Evolutionary conservation across 2,888 invertebrate genomes (phyloP).

Genomic region (Trissolcus japonicus): DNA sequence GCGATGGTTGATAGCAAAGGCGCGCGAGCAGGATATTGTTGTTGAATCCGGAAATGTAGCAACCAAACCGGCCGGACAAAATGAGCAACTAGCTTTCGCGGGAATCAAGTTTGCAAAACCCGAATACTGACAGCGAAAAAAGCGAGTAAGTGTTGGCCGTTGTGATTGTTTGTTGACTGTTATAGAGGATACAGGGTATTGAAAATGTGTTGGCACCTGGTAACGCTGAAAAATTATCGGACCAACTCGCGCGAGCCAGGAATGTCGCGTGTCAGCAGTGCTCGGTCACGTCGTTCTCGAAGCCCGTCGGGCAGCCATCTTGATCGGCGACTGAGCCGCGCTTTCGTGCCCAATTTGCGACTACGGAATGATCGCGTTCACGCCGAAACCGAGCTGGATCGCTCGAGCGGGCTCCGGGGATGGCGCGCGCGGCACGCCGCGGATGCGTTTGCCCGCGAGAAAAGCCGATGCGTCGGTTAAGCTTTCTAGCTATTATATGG

Average conservation of each 20-base stretch:
- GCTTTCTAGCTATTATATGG: conserved; percentile 6
- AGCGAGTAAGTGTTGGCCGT: no score
- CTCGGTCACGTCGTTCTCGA: conserved; percentile 63
- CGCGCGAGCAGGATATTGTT: no score
- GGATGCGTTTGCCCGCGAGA: not conserved
- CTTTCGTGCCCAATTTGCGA: not conserved
- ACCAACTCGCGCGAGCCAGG: no score
- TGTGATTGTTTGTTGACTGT: no score
- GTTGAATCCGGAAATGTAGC: no score
- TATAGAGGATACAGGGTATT: no score
- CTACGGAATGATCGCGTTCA: not conserved
- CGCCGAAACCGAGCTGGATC: not conserved
- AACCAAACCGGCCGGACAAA: no score
- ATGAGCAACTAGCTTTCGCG: no score
- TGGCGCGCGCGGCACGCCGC: not conserved
- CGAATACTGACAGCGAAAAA: not conserved
- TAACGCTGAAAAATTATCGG: no score
- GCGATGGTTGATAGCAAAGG: no score
- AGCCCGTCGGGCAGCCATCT: conserved; percentile 73
- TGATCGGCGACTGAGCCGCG: conserved; percentile 61
- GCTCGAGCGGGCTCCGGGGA: not conserved
- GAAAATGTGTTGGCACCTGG: no score
- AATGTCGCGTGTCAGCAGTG: conserved; percentile 54
- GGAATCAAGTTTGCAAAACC: not conserved
- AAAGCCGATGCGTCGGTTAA: not conserved